Base-by-base conservation (phyloP, 2,113 vertebrate species). In the Mixornis gularis region DNA sequence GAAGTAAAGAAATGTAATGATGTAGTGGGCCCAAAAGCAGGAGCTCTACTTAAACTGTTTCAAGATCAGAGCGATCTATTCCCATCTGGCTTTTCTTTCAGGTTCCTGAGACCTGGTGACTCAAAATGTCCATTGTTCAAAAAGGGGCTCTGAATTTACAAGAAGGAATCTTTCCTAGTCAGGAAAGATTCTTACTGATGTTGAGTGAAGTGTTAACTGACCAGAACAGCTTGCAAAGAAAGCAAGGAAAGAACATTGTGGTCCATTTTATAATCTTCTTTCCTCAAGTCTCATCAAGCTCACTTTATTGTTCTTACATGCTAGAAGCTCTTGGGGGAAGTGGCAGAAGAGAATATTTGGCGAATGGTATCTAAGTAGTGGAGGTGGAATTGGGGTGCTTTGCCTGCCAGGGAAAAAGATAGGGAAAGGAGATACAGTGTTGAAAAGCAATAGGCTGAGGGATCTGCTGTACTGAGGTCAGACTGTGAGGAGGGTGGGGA, bases 1-100 rank as follows among this genome's bases (percentile, higher is more conserved):
- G 44, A 88, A 79, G 38, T 69, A 70, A 79, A 85, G 55, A 63
- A 65, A 80, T 82, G 15, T 70, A 77, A 63, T 53, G 15, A 11
- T 43, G 21, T 48, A 22, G 52, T 7, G 17, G n/a, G 25, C 14
- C 25, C 32, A 70, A 62, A 29, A 79, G n/a, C 10, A 70, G 32
- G 62, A 76, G 7, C 79, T 73, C 9, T 51, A 5, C 73, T 56
- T 83, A 27, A 83, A 56, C 36, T 43, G 5, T 86, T 88, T 78
- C 3, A 52, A 26, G 52, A 70, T 29, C 1, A 4, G 36, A 56
- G n/a, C 51, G 13, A 43, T 38, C 43, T 29, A 40, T 43, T 89
- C 84, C 52, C n/a, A 36, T 73, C 40, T 56, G 36, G 10, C 27
- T 81, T 89, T 86, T 91, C n/a, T 81, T 84, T 53, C 10, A 71